Conservation (phyloP, 2,888 invertebrate genomes). For the Heliconius hortense region DNA sequence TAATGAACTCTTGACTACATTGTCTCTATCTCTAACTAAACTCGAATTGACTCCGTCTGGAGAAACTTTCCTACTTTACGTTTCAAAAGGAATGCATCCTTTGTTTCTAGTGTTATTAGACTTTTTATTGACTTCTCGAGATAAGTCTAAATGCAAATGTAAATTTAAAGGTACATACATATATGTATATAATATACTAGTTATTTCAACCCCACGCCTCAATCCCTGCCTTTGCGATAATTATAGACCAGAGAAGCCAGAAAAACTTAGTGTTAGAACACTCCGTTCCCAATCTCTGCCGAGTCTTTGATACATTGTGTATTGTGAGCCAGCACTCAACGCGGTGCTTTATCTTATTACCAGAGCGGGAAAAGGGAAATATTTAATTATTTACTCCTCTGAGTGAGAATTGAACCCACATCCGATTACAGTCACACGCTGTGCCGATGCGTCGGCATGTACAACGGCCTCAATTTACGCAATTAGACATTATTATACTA, state of each 20-base stretch:
- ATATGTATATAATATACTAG: not conserved
- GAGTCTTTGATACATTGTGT: too few relatives aligned
- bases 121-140: conserved; percentile 13
- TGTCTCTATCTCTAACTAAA: conserved; percentile 18
- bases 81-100: conserved; percentile 22
- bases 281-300: not conserved
- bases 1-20: conserved; percentile 12
- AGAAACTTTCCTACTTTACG: conserved; percentile 31
- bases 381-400: not conserved
- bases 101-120: conserved; percentile 19
- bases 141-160: not conserved
- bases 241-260: too few relatives aligned
- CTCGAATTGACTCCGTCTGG: conserved; percentile 17
- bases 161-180: not conserved
- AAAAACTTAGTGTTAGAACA: not conserved
- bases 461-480: not conserved
- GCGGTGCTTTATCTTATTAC: too few relatives aligned
- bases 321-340: too few relatives aligned
- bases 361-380: too few relatives aligned
- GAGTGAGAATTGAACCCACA: not conserved
- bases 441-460: too few relatives aligned
- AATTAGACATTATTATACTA: not conserved
- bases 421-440: not conserved
- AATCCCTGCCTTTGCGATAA: too few relatives aligned
- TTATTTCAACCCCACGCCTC: too few relatives aligned